Conservation (phyloP, 2,888 invertebrate species). For the Hemistola chrysoprasaria region DNA sequence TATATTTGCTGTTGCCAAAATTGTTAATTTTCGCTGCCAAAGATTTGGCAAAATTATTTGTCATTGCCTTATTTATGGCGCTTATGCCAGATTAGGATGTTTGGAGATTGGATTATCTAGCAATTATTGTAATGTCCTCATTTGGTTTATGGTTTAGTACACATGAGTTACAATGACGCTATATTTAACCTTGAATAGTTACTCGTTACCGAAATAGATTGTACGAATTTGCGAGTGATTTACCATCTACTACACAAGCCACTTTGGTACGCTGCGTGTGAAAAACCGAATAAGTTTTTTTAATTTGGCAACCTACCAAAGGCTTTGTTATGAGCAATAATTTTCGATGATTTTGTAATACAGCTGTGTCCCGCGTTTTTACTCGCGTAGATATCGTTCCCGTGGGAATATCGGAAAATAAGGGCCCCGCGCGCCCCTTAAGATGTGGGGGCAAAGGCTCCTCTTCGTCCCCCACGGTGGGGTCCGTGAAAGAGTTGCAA, state of each 20-base stretch:
- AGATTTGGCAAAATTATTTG: not conserved
- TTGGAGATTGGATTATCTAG: slow-evolving; percentile 7
- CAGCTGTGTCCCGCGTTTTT: too few relatives aligned
- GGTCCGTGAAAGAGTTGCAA: too few relatives aligned
- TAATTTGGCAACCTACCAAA: slow-evolving; percentile 9
- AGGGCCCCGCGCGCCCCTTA: too few relatives aligned
- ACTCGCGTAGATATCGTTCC: too few relatives aligned
- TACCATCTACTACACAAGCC: slow-evolving; percentile 10
- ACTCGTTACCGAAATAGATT: slow-evolving; percentile 38
- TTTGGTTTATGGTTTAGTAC: slow-evolving; percentile 17
- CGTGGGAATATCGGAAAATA: too few relatives aligned
- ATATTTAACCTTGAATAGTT: slow-evolving; percentile 33
- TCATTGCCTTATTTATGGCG: slow-evolving; percentile 20
- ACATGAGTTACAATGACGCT: slow-evolving; percentile 17
- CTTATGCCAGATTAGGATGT: slow-evolving; percentile 23
- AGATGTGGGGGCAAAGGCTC: too few relatives aligned
- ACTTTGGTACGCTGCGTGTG: slow-evolving; percentile 2
- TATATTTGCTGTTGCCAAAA: slow-evolving; percentile 2
- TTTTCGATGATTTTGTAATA: not conserved
- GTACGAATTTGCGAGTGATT: slow-evolving; percentile 23
- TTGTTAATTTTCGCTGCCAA: slow-evolving; percentile 3
- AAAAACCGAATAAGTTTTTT: not conserved
- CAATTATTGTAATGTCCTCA: slow-evolving; percentile 5
- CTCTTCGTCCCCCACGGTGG: too few relatives aligned
- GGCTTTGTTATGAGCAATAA: slow-evolving; percentile 5